These are phyloP conservation scores for Parotia lawesii DNA, from an alignment of 2,113 vertebrate genomes.

Conservation along the genomic window DNA sequence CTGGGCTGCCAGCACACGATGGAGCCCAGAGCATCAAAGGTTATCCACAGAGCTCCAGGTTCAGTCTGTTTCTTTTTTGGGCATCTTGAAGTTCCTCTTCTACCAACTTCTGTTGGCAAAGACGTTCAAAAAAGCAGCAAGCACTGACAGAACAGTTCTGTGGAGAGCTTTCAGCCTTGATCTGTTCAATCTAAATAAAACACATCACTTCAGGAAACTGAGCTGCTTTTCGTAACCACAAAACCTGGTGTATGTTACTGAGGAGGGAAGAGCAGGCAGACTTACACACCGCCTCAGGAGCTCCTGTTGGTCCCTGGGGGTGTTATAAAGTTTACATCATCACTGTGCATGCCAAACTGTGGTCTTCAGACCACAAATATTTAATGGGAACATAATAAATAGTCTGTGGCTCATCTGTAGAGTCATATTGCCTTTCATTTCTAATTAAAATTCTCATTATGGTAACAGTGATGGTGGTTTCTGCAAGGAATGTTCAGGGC, in stretches of 20 bases:
- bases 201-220: background rate
- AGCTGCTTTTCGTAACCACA: background rate
- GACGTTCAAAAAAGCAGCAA: background rate
- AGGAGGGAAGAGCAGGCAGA: background rate
- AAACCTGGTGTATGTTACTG: background rate
- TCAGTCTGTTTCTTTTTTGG: background rate
- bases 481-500: background rate
- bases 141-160: background rate
- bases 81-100: background rate
- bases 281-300: background rate
- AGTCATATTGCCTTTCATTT: background rate
- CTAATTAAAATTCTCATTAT: background rate
- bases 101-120: background rate
- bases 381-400: background rate
- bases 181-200: slow-evolving; percentile 17
- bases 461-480: background rate
- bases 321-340: background rate
- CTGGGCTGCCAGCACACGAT: background rate
- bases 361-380: background rate
- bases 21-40: background rate
- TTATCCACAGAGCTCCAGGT: background rate
- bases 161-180: background rate
- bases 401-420: background rate
- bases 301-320: background rate
- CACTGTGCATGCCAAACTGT: background rate